Evolutionary conservation across 2,113 vertebrate species (phyloP), one percentile per base, ranked within the genome.

Genomic region (Oenanthe melanoleuca): DNA sequence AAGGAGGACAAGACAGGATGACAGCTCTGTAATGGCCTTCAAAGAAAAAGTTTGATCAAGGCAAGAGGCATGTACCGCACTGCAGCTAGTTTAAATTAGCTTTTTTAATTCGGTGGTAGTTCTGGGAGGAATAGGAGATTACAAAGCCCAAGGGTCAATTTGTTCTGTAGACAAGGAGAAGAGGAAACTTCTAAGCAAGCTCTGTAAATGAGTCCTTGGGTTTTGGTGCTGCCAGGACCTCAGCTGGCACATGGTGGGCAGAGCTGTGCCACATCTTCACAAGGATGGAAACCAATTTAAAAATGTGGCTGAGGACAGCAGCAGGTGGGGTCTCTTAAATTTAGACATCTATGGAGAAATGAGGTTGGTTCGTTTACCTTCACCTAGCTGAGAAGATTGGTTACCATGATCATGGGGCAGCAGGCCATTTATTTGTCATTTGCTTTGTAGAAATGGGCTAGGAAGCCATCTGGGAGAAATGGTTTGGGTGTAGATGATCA

Each of bases 361-460:
- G 49, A 72, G 8, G 45, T 88, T 80, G 0, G 0, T 33, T 7
- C 25, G 29, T 74, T 45, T 11, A 44, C 44, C 19, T 18, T 66
- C 0, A 2, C 28, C 42, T 37, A 6, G 16, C 50, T 2, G 0
- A 69, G 53, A 77, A 7, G 25, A 10, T 72, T 52, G 38, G 24
- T 64, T 9, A 16, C 22, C 9, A 2, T 1, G 0, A 6, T 40
- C 24, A 8, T 0, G 2, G 15, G 11, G 14, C 3, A 5, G 26
- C 14, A 72, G 80, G 24, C 71, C 12, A 45, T 82, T 88, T 71
- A 21, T 57, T 81, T 82, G 47, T 37, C 31, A 2, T 42, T 90
- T 81, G 3, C 61, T 70, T 31, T 52, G 63, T 5, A 10, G 3
- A 59, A 91, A 38, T 2, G 34, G n/a, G 15, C 45, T 40, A 22